These are phyloP conservation scores for Kradibia gibbosae DNA, from an alignment of 1,140 invertebrate species.

Conservation along the genomic window DNA sequence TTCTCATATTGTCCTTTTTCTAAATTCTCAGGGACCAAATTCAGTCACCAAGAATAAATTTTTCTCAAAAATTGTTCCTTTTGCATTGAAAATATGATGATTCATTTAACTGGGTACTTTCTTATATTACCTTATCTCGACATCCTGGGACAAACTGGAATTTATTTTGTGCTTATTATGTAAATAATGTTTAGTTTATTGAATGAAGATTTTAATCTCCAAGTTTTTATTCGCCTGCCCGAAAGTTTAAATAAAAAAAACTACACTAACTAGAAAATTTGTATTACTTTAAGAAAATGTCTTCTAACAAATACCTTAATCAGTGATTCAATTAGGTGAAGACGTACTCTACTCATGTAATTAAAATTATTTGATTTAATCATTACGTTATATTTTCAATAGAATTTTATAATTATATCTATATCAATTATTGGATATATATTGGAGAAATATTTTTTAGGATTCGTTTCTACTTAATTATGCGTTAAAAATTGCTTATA, in stretches of 20 bases:
- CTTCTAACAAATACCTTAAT: too few species aligned
- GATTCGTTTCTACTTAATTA: too few species aligned
- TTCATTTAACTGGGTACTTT: conserved; percentile 17
- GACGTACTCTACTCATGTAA: too few species aligned
- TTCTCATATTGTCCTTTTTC: conserved; percentile 23
- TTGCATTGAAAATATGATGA: conserved; percentile 44
- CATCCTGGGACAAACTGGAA: not conserved
- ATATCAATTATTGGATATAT: too few species aligned
- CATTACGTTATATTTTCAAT: too few species aligned
- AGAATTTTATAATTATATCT: too few species aligned
- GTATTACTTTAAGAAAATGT: not conserved
- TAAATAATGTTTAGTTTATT: conserved; percentile 1
- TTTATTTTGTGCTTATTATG: conserved; percentile 7
- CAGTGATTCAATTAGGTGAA: too few species aligned
- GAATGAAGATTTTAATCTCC: conserved; percentile 21
- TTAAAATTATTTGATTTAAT: too few species aligned
- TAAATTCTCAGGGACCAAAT: conserved; percentile 32
- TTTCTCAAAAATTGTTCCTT: not conserved
- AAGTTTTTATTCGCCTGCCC: not conserved
- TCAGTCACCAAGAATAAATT: conserved; percentile 26
- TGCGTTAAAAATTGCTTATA: too few species aligned
- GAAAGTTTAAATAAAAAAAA: not conserved
- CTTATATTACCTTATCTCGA: not conserved
- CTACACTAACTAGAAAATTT: not conserved
- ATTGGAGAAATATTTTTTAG: too few species aligned